Evolutionary conservation across 2,113 vertebrate genomes (phyloP), one percentile per base, ranked within the genome.

Genomic region (Sinocyclocheilus maitianheensis): DNA sequence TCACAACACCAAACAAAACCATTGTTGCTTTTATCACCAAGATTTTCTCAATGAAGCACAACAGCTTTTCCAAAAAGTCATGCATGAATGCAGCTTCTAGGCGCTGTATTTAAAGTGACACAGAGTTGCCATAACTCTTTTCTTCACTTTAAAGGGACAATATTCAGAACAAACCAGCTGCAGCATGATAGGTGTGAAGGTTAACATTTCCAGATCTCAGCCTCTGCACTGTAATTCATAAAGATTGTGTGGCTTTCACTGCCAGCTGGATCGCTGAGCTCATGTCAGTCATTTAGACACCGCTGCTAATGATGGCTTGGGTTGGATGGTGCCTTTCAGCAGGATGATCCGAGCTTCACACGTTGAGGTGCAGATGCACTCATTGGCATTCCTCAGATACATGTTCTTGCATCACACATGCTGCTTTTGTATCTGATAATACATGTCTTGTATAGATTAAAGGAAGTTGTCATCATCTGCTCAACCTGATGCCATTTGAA

Each of bases 161-260:
- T 0, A 37, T 24, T 10, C 12, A 16, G 81, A 37, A 11, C 10
- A 20, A 9, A 46, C 14, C 11, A 48, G 67, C 53, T 63, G 48
- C 20, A 37, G 37, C 37, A 53, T 58, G 84, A 79, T 46, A 40
- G 43, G 62, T 71, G 48, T 58, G 81, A 55, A 78, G 30, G 30
- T 3, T 85, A 76, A 85, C 63, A 58, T 86, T 60, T 86, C 24
- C 62, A 71, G 26, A 79, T 72, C 69, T 85, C 63, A 60, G 46
- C 12, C 7, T 74, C 51, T 16, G n/a, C 14, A 62, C 43, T 75
- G 51, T 86, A 72, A 80, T 80, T 72, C 55, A 48, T 77, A 24
- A 46, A 80, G 58, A 80, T 40, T 0, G 8, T 30, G 9, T 62
- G 63, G 14, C 34, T 69, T 46, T 82, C 18, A 34, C 20, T 81